phyloP scores from a whole-genome alignment of 2,797 vertebrate species.

The Enteromius mattozi region DNA sequence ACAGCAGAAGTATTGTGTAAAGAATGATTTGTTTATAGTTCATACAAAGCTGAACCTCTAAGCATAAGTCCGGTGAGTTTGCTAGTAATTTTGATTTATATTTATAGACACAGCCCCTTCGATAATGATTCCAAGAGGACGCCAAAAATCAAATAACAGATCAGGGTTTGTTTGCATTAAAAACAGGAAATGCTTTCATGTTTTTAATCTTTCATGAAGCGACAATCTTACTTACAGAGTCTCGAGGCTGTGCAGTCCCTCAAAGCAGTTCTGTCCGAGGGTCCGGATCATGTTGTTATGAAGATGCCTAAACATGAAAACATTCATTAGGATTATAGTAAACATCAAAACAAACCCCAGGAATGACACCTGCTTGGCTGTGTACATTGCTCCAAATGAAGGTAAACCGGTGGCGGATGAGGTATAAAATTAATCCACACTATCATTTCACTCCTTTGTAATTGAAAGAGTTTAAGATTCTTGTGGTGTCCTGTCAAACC shows the following conservation, averaged over 20 bases:
- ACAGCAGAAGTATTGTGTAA: constrained; percentile 28
- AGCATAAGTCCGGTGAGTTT: constrained; percentile 21
- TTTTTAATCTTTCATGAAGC: constrained; percentile 49
- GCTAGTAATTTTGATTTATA: constrained; percentile 48
- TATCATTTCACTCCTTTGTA: constrained; percentile 32
- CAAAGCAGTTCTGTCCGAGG: constrained; percentile 88
- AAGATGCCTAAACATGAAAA: constrained; percentile 84
- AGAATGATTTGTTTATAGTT: constrained; percentile 45
- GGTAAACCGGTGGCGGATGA: neutral
- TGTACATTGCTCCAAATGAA: constrained; percentile 36
- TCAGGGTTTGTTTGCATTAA: constrained; percentile 30
- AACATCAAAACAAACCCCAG: constrained; percentile 38
- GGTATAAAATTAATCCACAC: constrained; percentile 18
- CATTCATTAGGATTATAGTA: constrained; percentile 51
- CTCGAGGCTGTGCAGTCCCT: constrained; percentile 92
- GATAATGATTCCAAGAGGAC: constrained; percentile 29
- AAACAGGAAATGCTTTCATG: constrained; percentile 59
- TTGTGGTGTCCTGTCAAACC: constrained; percentile 28
- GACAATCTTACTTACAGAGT: constrained; percentile 88
- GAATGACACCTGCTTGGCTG: constrained; percentile 46
- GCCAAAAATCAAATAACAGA: constrained; percentile 57
- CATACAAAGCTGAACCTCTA: constrained; percentile 34
- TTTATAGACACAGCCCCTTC: constrained; percentile 14
- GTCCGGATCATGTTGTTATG: constrained; percentile 94
- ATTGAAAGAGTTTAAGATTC: constrained; percentile 10